Evolutionary conservation across 2,888 invertebrate species (phyloP).

Genomic region (Andrena haemorrhoa): DNA sequence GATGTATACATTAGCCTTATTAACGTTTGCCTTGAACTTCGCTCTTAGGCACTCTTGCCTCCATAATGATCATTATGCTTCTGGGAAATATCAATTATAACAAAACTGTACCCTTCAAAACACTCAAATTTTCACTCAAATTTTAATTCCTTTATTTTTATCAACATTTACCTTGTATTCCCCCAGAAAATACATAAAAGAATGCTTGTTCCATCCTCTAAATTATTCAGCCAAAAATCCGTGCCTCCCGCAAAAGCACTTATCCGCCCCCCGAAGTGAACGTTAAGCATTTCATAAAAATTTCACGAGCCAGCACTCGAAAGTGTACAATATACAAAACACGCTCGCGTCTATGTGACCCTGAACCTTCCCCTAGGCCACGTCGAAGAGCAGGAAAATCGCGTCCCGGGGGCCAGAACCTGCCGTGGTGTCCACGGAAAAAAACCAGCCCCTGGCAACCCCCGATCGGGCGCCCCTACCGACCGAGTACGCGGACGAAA

Average conservation of each 20-base stretch:
- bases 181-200: background rate
- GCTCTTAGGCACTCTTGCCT: slow-evolving; percentile 22
- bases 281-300: slow-evolving; percentile 12
- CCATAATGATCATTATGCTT: slow-evolving; percentile 15
- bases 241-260: background rate
- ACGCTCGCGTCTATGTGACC: background rate
- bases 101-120: background rate
- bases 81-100: background rate
- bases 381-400: background rate
- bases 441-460: slow-evolving; percentile 33
- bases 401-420: slow-evolving; percentile 4
- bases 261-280: background rate
- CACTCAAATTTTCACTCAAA: no score
- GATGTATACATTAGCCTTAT: slow-evolving; percentile 42
- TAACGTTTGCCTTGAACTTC: slow-evolving; percentile 57
- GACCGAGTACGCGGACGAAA: slow-evolving; percentile 45
- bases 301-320: background rate
- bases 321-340: background rate
- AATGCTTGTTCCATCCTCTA: background rate
- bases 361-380: background rate
- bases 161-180: background rate
- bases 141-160: no score
- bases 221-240: slow-evolving; percentile 1
- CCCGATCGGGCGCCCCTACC: slow-evolving; percentile 39
- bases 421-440: background rate